Evolutionary conservation across 2,113 vertebrate species (phyloP).

Genomic region (Trematomus loennbergii): DNA sequence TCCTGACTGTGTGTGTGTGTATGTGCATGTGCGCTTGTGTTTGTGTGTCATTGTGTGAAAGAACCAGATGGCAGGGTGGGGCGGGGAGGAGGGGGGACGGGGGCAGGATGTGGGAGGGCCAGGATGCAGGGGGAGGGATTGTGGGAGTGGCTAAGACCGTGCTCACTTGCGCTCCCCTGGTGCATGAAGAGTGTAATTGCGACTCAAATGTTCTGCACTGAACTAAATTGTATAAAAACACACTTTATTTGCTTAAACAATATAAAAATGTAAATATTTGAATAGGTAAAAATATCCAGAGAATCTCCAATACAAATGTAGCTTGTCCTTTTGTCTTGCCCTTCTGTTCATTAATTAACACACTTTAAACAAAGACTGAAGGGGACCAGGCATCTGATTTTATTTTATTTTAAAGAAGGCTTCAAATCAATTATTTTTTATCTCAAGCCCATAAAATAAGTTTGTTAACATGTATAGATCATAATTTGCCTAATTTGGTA

Average conservation of each 20-base stretch:
- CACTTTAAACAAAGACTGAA: neutral
- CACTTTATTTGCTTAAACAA: conserved; percentile 1
- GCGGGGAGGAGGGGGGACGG: conserved; percentile 66
- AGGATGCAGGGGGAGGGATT: conserved; percentile 68
- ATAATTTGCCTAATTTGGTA: neutral
- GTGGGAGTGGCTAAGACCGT: conserved; percentile 75
- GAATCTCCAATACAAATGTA: neutral
- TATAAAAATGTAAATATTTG: neutral
- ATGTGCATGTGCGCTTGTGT: conserved; percentile 22
- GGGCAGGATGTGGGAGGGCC: conserved; percentile 81
- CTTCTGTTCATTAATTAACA: neutral
- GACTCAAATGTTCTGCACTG: conserved; percentile 27
- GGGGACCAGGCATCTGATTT: neutral
- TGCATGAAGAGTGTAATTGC: conserved; percentile 82
- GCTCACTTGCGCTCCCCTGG: conserved; percentile 95
- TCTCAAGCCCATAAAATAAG: neutral
- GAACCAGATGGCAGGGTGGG: conserved; percentile 89
- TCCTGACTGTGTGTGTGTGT: conserved; percentile 59
- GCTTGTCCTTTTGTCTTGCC: neutral
- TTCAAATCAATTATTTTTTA: neutral
- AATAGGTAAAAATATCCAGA: neutral
- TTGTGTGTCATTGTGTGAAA: conserved; percentile 69
- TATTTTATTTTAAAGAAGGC: neutral
- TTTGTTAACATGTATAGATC: neutral
- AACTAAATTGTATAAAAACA: neutral